Conservation (phyloP, 2,113 vertebrate genomes). For the Etheostoma cragini region DNA sequence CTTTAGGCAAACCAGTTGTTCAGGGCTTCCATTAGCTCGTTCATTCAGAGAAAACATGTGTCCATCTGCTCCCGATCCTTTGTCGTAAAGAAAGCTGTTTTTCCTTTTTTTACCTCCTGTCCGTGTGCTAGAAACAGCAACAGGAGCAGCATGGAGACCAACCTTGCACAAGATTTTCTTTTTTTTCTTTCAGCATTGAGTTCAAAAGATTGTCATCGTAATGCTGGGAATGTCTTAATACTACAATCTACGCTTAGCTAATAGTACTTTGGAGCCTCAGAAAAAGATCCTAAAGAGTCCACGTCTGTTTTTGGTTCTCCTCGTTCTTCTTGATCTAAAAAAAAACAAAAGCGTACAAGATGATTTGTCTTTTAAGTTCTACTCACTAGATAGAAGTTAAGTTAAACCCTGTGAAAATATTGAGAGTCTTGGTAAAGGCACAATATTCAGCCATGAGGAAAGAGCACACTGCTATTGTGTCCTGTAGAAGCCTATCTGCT, state of each 20-base stretch:
- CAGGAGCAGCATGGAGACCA: constrained; percentile 14
- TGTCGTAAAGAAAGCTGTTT: constrained; percentile 23
- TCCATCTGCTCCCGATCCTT: constrained; percentile 32
- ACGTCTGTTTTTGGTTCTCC: constrained; percentile 34
- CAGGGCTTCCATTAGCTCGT: constrained; percentile 42
- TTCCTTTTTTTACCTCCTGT: constrained; percentile 7
- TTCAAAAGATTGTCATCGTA: constrained; percentile 67
- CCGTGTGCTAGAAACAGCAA: constrained; percentile 16
- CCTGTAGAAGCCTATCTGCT: constrained; percentile 41
- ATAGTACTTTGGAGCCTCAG: constrained; percentile 33
- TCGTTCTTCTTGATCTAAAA: constrained; percentile 49
- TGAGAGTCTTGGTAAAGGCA: constrained; percentile 72
- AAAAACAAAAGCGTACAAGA: constrained; percentile 56
- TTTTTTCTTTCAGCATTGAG: constrained; percentile 29
- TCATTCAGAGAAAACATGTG: constrained; percentile 31
- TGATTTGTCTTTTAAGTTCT: constrained; percentile 49
- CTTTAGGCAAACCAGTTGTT: constrained; percentile 40
- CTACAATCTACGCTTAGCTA: constrained; percentile 52
- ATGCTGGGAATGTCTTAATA: constrained; percentile 71
- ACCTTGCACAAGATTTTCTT: constrained; percentile 9
- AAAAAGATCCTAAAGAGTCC: constrained; percentile 33
- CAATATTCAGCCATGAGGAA: constrained; percentile 70
- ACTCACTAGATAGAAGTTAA: constrained; percentile 52
- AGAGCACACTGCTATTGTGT: constrained; percentile 58
- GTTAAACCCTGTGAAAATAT: constrained; percentile 71